Conservation (phyloP, 1,140 invertebrate genomes). For the Diorhabda sublineata region DNA sequence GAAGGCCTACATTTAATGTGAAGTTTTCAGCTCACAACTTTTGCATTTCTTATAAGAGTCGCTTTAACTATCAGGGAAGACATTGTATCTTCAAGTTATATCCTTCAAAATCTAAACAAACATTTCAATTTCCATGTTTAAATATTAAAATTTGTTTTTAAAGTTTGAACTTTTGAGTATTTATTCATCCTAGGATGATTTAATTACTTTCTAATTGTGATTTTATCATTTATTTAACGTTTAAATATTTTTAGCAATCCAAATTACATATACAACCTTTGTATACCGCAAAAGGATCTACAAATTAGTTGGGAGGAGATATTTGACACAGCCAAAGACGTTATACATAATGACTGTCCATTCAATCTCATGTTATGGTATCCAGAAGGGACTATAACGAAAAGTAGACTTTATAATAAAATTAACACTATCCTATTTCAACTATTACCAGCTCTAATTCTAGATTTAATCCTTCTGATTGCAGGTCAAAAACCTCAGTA, state of each 20-base stretch:
- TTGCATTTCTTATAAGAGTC: too few species aligned
- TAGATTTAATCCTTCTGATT: conserved; percentile 50
- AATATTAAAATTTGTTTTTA: too few species aligned
- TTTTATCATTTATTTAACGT: not conserved
- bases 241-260: conserved; percentile 55
- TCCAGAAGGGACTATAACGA: conserved; percentile 53
- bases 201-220: too few species aligned
- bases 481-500: conserved; percentile 54
- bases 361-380: conserved; percentile 49
- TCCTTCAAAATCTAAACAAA: too few species aligned
- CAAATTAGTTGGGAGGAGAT: conserved; percentile 62
- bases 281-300: conserved; percentile 54
- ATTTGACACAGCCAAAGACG: conserved; percentile 56
- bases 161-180: too few species aligned
- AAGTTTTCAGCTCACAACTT: too few species aligned
- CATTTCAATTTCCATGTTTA: too few species aligned
- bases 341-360: conserved; percentile 41
- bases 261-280: conserved; percentile 48
- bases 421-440: conserved; percentile 55
- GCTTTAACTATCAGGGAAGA: too few species aligned
- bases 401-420: conserved; percentile 48
- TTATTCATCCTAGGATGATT: too few species aligned
- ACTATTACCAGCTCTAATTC: conserved; percentile 54
- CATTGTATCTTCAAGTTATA: too few species aligned
- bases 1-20: too few species aligned